A percentile compares a stretch with the other conserved stretches of the same genome.
Conservation (phyloP, 2,797 vertebrate genomes). For the Lepus townsendii region DNA sequence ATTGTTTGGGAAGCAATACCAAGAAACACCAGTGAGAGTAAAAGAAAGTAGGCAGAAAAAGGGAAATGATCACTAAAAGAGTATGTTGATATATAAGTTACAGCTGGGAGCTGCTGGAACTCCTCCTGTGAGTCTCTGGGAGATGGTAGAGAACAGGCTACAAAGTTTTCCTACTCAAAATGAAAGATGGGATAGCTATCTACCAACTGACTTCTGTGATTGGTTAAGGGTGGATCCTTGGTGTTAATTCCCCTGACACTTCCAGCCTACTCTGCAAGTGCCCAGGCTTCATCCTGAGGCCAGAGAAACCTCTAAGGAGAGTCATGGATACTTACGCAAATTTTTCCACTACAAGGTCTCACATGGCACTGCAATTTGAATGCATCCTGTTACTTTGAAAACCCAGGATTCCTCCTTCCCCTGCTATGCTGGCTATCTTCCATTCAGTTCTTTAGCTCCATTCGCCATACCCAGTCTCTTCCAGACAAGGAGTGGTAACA, state of each 20-base stretch:
- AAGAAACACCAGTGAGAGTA: neutral
- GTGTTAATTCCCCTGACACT: neutral
- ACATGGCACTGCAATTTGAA: neutral
- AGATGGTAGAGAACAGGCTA: neutral
- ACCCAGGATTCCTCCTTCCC: neutral
- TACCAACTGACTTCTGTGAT: neutral
- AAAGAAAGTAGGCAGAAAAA: neutral
- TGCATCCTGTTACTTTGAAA: neutral
- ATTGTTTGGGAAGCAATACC: neutral
- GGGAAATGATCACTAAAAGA: neutral
- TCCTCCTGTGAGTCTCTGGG: neutral
- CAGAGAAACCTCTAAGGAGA: neutral
- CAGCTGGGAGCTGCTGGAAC: neutral
- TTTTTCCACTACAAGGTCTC: neutral
- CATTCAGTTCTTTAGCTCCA: neutral
- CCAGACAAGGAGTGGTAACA: neutral
- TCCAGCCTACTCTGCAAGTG: neutral
- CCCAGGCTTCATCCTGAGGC: neutral
- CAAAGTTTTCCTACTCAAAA: neutral
- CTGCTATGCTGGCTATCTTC: neutral
- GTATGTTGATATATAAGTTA: neutral
- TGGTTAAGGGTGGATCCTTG: neutral
- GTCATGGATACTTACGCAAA: neutral
- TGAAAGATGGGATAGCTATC: too few species aligned
- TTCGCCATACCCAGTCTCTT: neutral